A percentile compares a stretch with the other conserved stretches of the same genome.
These are phyloP conservation scores for Xestia xanthographa DNA, from an alignment of 2,888 invertebrate species.

Conservation along the genomic window DNA sequence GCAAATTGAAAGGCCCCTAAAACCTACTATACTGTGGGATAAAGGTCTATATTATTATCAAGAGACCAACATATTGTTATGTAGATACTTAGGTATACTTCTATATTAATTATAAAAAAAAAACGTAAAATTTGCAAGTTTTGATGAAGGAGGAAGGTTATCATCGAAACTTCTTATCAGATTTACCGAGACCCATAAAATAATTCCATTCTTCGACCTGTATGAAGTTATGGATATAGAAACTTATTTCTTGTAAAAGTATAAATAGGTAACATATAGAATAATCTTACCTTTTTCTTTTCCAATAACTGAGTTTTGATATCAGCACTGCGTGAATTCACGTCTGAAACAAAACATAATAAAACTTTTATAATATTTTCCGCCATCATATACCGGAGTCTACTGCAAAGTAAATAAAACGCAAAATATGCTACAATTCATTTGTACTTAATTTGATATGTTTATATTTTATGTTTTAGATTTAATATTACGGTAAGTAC, in stretches of 20 bases:
- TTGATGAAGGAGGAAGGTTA: neutral
- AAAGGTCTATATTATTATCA: neutral
- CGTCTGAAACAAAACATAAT: conserved; percentile 52
- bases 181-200: neutral
- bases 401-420: neutral
- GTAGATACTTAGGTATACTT: neutral
- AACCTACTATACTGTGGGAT: neutral
- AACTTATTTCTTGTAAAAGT: neutral
- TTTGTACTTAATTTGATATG: neutral
- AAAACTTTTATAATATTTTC: conserved; percentile 20
- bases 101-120: neutral
- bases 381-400: neutral
- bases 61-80: neutral
- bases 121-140: neutral
- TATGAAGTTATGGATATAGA: neutral
- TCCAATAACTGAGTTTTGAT: conserved; percentile 27
- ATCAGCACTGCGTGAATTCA: conserved; percentile 29
- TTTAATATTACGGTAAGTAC: neutral
- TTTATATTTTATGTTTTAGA: neutral
- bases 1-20: neutral
- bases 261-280: neutral
- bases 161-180: neutral
- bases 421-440: neutral
- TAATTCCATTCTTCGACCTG: neutral
- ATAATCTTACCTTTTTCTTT: conserved; percentile 51